These are phyloP conservation scores for Pogonocichla stellata DNA, from an alignment of 2,113 vertebrate species.

Conservation along the genomic window DNA sequence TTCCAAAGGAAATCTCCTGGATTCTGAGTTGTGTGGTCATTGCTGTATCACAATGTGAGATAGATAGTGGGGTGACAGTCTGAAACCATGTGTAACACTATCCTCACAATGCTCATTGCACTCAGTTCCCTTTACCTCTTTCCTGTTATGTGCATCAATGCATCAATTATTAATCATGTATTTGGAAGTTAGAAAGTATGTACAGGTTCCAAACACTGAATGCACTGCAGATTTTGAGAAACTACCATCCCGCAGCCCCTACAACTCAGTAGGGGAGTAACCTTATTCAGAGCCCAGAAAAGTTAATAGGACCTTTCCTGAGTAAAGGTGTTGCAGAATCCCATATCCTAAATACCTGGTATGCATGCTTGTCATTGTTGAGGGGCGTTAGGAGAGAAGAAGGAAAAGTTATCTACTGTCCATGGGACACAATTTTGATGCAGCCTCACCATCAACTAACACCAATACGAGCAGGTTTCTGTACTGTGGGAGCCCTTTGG, in stretches of 20 bases:
- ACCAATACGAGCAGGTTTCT: background rate
- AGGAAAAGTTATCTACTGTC: background rate
- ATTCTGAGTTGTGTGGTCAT: background rate
- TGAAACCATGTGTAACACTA: background rate
- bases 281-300: background rate
- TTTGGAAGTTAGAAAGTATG: background rate
- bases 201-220: background rate
- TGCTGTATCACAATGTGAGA: background rate
- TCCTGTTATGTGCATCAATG: background rate
- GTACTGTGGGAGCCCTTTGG: background rate
- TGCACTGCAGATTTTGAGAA: background rate
- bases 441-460: background rate
- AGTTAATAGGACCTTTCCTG: background rate
- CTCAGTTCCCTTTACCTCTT: background rate
- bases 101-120: background rate
- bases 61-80: background rate
- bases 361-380: background rate
- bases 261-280: background rate
- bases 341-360: background rate
- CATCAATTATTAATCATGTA: background rate
- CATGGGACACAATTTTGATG: background rate
- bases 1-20: background rate
- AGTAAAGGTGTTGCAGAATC: background rate
- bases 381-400: background rate
- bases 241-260: background rate